Evolutionary conservation across 2,888 invertebrate species (phyloP), one percentile per base, ranked within the genome.

Genomic region (Drosophila rellima): DNA sequence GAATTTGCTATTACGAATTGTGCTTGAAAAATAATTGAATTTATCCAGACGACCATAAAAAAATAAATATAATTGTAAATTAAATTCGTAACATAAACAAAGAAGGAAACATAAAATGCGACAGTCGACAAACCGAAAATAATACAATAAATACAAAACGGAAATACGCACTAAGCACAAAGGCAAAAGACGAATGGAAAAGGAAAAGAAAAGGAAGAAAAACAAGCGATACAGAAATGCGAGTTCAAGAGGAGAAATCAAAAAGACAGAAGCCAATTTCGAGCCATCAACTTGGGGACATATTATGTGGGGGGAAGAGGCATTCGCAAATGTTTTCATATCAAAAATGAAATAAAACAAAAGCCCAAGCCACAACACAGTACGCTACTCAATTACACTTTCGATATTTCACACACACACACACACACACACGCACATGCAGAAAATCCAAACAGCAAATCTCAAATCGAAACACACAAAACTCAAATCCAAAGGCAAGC

Each of bases 261-360:
- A 31, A 64, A 67, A 63, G 69, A 70, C 83, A 66, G 66, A 83
- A 77, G 78, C 86, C 81, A 86, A 86, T 86, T 86, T 80, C 55
- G 50, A 54, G 70, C 68, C 81, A 67, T 78, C 81, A 83, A 86
- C 64, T 72, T 48, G 84, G 48, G 61, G 47, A 73, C 75, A 20
- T 40, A 18, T 40, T 61, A 73, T 18, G 50, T 39, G 13, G 15
- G 11, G n/a, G n/a, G 23, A 72, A n/a, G 18, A 71, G 62, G 64
- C 18, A 10, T 64, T 73, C 71, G 72, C 80, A 86, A 86, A 88
- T 83, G 88, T 82, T 84, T 84, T 86, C 61, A 88, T 88, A 88
- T 84, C 88, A 84, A 88, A 84, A 86, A 84, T 84, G 81, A 84
- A 88, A 88, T 84, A 88, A 84, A 84, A 88, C 87, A 84, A 88